These are phyloP conservation scores for Papilio glaucus DNA, from an alignment of 1,140 invertebrate genomes.

Conservation along the genomic window DNA sequence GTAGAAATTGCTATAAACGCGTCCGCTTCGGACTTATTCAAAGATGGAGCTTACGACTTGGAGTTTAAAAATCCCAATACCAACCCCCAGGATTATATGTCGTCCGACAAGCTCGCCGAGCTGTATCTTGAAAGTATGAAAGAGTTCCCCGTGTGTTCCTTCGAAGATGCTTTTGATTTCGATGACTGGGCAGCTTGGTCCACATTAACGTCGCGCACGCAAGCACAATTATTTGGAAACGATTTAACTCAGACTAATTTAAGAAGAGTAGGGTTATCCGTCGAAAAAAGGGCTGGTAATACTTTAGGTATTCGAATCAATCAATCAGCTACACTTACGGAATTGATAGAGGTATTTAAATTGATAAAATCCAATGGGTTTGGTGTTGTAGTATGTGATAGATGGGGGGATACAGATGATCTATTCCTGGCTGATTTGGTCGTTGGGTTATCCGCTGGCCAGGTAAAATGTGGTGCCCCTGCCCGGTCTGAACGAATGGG, in stretches of 20 bases:
- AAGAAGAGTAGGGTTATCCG: slow-evolving; percentile 94
- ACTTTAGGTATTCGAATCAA: slow-evolving; percentile 97
- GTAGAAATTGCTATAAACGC: slow-evolving; percentile 98
- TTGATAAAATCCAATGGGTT: slow-evolving; percentile 95
- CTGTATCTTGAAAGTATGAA: slow-evolving; percentile 95
- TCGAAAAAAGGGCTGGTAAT: slow-evolving; percentile 98
- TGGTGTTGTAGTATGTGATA: slow-evolving; percentile 97
- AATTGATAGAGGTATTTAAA: slow-evolving; percentile 96
- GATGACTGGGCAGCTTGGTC: slow-evolving; percentile 98
- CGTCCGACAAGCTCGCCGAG: slow-evolving; percentile 91
- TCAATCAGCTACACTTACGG: slow-evolving; percentile 97
- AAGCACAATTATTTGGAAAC: slow-evolving; percentile 95
- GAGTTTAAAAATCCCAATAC: slow-evolving; percentile 98
- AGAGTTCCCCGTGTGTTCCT: slow-evolving; percentile 96
- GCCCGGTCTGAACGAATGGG: slow-evolving; percentile 98
- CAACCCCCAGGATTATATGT: slow-evolving; percentile 90
- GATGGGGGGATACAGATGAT: slow-evolving; percentile 97
- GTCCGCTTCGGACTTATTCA: slow-evolving; percentile 96
- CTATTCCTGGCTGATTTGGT: slow-evolving; percentile 98
- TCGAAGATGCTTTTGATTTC: slow-evolving; percentile 98
- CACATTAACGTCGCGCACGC: slow-evolving; percentile 88
- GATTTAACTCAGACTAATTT: slow-evolving; percentile 95
- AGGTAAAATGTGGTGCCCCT: slow-evolving; percentile 98
- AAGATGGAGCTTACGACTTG: slow-evolving; percentile 94
- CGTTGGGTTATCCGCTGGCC: slow-evolving; percentile 97